These are phyloP conservation scores for Albula glossodonta DNA, from an alignment of 2,113 vertebrate species.

Conservation along the genomic window DNA sequence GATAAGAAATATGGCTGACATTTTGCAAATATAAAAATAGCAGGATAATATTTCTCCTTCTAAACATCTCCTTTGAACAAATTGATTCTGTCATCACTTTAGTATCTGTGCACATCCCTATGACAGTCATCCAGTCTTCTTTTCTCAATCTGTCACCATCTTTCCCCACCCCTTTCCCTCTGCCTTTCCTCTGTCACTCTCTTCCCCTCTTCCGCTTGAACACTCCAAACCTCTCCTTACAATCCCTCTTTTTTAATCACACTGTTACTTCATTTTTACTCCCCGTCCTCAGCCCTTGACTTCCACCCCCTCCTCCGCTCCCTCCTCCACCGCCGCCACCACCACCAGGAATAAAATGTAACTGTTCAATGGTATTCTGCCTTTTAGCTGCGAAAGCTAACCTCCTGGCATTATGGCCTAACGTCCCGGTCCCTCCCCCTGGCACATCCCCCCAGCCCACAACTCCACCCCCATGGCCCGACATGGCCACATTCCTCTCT, in stretches of 20 bases:
- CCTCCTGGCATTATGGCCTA: slow-evolving; percentile 75
- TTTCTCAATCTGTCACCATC: slow-evolving; percentile 18
- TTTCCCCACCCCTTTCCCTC: slow-evolving; percentile 19
- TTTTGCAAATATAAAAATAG: slow-evolving; percentile 43
- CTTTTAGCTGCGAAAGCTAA: slow-evolving; percentile 83
- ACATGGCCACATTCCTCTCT: slow-evolving; percentile 62
- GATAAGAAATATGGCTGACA: slow-evolving; percentile 73
- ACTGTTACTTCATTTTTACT: slow-evolving; percentile 92
- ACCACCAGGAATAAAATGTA: slow-evolving; percentile 87
- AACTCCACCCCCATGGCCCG: slow-evolving; percentile 59
- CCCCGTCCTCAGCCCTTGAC: slow-evolving; percentile 78
- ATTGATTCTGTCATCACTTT: neutral
- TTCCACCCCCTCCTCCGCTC: slow-evolving; percentile 64
- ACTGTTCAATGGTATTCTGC: slow-evolving; percentile 89
- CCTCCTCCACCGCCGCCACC: slow-evolving; percentile 59
- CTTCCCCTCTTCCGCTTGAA: neutral
- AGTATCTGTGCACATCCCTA: slow-evolving; percentile 9
- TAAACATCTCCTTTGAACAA: slow-evolving; percentile 20
- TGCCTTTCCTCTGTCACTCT: neutral
- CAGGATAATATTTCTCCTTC: slow-evolving; percentile 26
- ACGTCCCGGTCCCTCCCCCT: slow-evolving; percentile 73
- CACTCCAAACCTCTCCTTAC: neutral
- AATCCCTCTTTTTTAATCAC: slow-evolving; percentile 53
- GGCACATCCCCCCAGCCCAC: slow-evolving; percentile 72
- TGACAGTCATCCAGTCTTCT: slow-evolving; percentile 26